phyloP scores from a whole-genome alignment of 2,113 vertebrate species.

The Oncorhynchus keta region DNA sequence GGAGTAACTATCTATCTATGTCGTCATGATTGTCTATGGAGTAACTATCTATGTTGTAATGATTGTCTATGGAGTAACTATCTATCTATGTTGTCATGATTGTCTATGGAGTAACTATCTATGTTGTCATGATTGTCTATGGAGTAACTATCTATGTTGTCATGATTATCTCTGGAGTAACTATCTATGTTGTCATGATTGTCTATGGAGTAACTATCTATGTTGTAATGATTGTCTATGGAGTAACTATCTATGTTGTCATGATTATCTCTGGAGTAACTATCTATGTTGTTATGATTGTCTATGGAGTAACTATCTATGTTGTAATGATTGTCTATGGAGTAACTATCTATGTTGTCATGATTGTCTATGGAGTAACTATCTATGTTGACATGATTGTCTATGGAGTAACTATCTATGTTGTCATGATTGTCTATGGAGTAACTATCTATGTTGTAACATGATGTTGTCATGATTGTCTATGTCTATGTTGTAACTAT shows the following conservation, averaged over 20 bases:
- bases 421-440: neutral
- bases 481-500: neutral
- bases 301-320: neutral
- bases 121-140: too few species aligned
- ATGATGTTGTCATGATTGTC: too few species aligned
- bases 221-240: too few species aligned
- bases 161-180: neutral
- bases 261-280: neutral
- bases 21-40: neutral
- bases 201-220: too few species aligned
- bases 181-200: too few species aligned
- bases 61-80: neutral
- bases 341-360: constrained; percentile 11
- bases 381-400: too few species aligned
- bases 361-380: too few species aligned
- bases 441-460: neutral
- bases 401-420: neutral
- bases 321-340: neutral
- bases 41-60: neutral
- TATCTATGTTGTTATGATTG: neutral
- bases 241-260: neutral
- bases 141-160: neutral
- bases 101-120: too few species aligned
- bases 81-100: too few species aligned
- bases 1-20: neutral